Evolutionary conservation across 2,797 vertebrate species (phyloP).

Genomic region (Phrynocephalus guinanensis): DNA sequence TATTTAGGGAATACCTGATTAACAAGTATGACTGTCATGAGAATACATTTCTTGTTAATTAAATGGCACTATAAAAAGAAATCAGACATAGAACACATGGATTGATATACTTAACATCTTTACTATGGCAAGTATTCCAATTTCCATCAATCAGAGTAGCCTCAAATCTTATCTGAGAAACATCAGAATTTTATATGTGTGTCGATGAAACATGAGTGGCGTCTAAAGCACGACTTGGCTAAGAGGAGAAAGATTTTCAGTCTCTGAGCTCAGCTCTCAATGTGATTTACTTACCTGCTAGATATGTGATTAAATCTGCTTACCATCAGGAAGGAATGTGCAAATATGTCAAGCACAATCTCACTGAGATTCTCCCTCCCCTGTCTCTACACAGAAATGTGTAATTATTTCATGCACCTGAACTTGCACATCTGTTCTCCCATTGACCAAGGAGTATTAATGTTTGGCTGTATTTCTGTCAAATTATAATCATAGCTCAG

Average conservation of each 20-base stretch:
- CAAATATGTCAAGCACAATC: too few species aligned
- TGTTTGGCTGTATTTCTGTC: too few species aligned
- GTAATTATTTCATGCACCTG: too few species aligned
- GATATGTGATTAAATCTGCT: not conserved
- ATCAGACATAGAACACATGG: conserved; percentile 71
- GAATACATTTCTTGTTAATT: conserved; percentile 79
- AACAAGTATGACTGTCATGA: conserved; percentile 77
- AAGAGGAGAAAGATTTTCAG: not conserved
- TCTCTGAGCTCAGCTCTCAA: not conserved
- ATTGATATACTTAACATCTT: conserved; percentile 16
- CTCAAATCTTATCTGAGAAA: not conserved
- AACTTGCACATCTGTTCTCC: too few species aligned
- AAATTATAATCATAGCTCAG: too few species aligned
- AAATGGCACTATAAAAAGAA: conserved; percentile 75
- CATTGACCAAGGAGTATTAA: too few species aligned
- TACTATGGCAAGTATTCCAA: not conserved
- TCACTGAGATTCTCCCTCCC: too few species aligned
- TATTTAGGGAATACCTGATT: conserved; percentile 78
- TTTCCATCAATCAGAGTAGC: too few species aligned
- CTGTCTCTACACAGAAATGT: too few species aligned
- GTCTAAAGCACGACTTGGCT: not conserved
- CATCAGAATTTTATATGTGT: not conserved
- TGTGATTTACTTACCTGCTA: too few species aligned
- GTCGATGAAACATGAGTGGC: not conserved
- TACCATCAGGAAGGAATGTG: not conserved